Evolutionary conservation across 1,140 invertebrate genomes (phyloP).

Genomic region (Hyposmocoma kahamanoa): DNA sequence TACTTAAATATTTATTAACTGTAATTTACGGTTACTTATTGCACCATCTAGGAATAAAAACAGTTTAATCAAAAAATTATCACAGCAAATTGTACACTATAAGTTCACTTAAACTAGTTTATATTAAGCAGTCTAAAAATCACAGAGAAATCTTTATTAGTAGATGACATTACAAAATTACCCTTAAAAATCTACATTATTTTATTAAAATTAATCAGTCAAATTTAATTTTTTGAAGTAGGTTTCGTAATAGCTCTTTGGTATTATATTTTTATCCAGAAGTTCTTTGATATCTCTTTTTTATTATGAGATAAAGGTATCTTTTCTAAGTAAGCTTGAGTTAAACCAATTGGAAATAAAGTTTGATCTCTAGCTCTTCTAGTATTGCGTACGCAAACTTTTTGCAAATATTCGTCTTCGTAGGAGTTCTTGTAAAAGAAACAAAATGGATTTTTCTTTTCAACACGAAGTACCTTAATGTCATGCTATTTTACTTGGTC

Average conservation of each 20-base stretch:
- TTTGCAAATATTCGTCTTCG: background rate
- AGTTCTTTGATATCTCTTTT: background rate
- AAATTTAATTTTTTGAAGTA: background rate
- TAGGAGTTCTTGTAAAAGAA: conserved; percentile 10
- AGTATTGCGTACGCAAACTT: background rate
- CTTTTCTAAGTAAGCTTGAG: background rate
- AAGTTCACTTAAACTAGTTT: background rate
- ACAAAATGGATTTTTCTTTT: conserved; percentile 13
- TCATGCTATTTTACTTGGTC: conserved; percentile 20
- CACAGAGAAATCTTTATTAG: too few relatives aligned
- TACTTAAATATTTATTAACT: too few relatives aligned
- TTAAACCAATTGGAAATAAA: background rate
- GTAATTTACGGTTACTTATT: too few relatives aligned
- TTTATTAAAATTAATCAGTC: background rate
- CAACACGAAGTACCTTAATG: conserved; percentile 15
- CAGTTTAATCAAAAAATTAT: too few relatives aligned
- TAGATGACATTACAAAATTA: background rate
- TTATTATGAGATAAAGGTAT: background rate
- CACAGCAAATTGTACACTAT: background rate
- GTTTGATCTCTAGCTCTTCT: background rate
- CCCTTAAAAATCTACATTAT: background rate
- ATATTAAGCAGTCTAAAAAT: background rate
- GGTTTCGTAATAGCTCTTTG: background rate
- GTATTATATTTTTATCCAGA: background rate
- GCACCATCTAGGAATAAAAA: too few relatives aligned